phyloP scores from a whole-genome alignment of 2,113 vertebrate genomes.

The Boulengeromyrus knoepffleri region DNA sequence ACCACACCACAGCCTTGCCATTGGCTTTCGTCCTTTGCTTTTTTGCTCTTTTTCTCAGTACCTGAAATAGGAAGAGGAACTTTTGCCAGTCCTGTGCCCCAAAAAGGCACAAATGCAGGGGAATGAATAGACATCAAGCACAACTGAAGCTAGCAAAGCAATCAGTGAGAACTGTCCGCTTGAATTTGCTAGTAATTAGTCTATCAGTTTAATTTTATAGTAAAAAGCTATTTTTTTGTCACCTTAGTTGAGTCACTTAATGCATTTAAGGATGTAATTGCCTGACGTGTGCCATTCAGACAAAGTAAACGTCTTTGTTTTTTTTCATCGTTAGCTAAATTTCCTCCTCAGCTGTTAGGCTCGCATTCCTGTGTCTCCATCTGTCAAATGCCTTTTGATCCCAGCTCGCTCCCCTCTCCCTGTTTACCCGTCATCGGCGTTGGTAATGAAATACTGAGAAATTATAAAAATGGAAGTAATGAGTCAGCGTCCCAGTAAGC shows the following conservation, averaged over 20 bases:
- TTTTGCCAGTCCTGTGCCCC: background rate
- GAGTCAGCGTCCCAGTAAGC: conserved; percentile 10
- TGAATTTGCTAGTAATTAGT: background rate
- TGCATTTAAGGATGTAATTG: background rate
- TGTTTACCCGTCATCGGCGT: conserved; percentile 14
- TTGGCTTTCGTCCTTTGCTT: background rate
- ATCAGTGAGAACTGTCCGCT: background rate
- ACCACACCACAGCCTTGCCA: background rate
- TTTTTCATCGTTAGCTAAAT: conserved; percentile 9
- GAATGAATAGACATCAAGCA: background rate
- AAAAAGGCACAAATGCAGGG: background rate
- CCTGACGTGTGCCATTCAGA: background rate
- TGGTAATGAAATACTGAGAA: conserved; percentile 20
- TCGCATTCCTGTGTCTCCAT: conserved; percentile 25
- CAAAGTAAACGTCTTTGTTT: background rate
- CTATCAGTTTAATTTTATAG: background rate
- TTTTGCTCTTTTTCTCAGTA: background rate
- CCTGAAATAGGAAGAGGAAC: background rate
- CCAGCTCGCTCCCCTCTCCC: background rate
- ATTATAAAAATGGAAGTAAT: conserved; percentile 30
- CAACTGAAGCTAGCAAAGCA: background rate
- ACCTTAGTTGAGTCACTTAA: background rate
- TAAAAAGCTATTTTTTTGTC: background rate
- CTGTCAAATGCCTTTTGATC: conserved; percentile 17
- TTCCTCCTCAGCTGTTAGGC: conserved; percentile 7